A percentile compares a stretch with the other conserved stretches of the same genome.
Evolutionary conservation across 2,797 vertebrate species (phyloP).

Genomic region (Parauchenoglanis punctatus): DNA sequence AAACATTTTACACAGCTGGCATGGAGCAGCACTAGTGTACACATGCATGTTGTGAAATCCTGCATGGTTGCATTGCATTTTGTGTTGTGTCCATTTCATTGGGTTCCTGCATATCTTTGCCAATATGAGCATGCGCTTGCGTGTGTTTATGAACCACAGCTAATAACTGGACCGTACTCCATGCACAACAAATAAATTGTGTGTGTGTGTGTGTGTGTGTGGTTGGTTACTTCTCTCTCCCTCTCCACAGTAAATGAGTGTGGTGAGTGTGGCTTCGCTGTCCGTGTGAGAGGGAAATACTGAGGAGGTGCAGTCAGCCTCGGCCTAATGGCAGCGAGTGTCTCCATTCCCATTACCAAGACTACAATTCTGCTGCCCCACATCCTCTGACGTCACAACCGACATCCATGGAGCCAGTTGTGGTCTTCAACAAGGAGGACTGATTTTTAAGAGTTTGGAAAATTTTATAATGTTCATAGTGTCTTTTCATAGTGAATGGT

Average conservation of each 20-base stretch:
- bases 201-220: conserved; percentile 14
- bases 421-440: conserved; percentile 44
- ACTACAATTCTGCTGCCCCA: conserved; percentile 74
- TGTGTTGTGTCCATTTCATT: background rate
- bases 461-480: conserved; percentile 2
- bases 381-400: conserved; percentile 72
- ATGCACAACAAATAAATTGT: conserved; percentile 29
- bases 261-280: conserved; percentile 45
- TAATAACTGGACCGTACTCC: background rate
- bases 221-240: background rate
- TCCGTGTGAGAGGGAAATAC: conserved; percentile 66
- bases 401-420: conserved; percentile 34
- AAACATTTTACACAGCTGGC: conserved; percentile 51
- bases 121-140: background rate
- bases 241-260: conserved; percentile 43
- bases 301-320: conserved; percentile 71
- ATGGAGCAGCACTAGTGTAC: background rate
- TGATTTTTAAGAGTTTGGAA: conserved; percentile 37
- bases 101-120: background rate
- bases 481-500: conserved; percentile 11
- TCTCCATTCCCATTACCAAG: conserved; percentile 63
- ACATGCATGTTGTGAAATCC: conserved; percentile 7
- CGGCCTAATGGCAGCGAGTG: conserved; percentile 72
- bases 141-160: background rate
- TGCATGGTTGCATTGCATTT: background rate